phyloP scores from a whole-genome alignment of 1,140 invertebrate species.

The Pygmarrhopalites habei region DNA sequence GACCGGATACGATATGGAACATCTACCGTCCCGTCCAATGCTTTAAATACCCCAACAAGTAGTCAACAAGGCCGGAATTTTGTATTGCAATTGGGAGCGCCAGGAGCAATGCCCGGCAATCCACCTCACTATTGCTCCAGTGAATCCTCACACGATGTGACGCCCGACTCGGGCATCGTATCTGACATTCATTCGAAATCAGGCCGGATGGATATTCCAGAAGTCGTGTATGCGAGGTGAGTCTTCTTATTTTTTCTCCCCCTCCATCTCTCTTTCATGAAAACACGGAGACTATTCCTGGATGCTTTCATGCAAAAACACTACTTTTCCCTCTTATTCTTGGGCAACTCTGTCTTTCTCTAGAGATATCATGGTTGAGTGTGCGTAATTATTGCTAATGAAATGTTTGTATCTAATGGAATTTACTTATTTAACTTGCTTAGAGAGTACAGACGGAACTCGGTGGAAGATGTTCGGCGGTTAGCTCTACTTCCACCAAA shows the following conservation, averaged over 20 bases:
- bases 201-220: conserved; percentile 33
- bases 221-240: conserved; percentile 37
- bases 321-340: too few species aligned
- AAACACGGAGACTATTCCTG: too few species aligned
- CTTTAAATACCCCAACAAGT: conserved; percentile 31
- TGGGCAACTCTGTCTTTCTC: too few species aligned
- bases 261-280: neutral
- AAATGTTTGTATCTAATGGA: too few species aligned
- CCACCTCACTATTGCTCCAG: conserved; percentile 39
- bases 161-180: conserved; percentile 37
- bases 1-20: conserved; percentile 37
- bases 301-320: too few species aligned
- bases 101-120: conserved; percentile 27
- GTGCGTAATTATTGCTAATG: too few species aligned
- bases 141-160: conserved; percentile 39
- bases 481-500: conserved; percentile 33
- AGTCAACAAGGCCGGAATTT: conserved; percentile 37
- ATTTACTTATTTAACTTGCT: conserved; percentile 9
- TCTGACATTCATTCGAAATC: conserved; percentile 39
- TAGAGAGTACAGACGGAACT: conserved; percentile 37
- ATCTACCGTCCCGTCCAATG: conserved; percentile 30
- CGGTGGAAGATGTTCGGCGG: conserved; percentile 37
- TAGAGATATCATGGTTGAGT: too few species aligned
- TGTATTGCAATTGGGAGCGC: conserved; percentile 36
- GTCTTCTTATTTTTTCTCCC: neutral